phyloP scores from a whole-genome alignment of 1,140 invertebrate genomes.

The Watersipora subatra region DNA sequence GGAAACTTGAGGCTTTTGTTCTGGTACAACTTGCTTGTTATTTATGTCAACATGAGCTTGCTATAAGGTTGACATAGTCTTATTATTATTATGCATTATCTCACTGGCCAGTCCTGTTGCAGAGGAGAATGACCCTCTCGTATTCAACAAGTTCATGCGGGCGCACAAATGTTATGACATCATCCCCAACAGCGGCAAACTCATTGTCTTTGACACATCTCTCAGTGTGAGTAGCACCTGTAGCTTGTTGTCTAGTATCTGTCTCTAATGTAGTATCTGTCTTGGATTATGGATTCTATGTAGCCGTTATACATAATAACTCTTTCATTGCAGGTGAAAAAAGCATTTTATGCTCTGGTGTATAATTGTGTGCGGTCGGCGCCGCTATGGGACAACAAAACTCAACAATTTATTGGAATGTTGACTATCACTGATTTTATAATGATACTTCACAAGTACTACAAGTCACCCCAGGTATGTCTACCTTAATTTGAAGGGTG shows the following conservation, averaged over 20 bases:
- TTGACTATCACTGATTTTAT: conserved; percentile 99
- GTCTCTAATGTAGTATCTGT: neutral
- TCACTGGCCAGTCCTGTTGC: no score
- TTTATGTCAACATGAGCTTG: no score
- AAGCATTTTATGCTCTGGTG: conserved; percentile 95
- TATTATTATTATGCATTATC: no score
- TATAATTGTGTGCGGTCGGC: conserved; percentile 98
- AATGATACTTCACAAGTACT: conserved; percentile 85
- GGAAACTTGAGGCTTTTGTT: no score
- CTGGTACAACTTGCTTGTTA: no score
- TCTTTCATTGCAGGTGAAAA: conserved; percentile 58
- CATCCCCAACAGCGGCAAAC: conserved; percentile 87
- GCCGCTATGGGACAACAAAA: conserved; percentile 84
- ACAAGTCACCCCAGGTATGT: conserved; percentile 70
- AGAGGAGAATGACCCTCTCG: conserved; percentile 1
- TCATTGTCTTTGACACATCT: conserved; percentile 92
- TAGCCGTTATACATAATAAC: neutral
- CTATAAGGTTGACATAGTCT: no score
- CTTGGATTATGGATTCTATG: neutral
- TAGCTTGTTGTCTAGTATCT: neutral
- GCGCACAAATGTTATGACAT: conserved; percentile 95
- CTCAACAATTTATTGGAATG: conserved; percentile 83
- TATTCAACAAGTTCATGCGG: conserved; percentile 71
- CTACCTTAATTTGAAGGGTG: no score
- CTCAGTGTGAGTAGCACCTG: conserved; percentile 45